These are phyloP conservation scores for Synanthedon andrenaeformis DNA, from an alignment of 2,888 invertebrate genomes.

Conservation along the genomic window DNA sequence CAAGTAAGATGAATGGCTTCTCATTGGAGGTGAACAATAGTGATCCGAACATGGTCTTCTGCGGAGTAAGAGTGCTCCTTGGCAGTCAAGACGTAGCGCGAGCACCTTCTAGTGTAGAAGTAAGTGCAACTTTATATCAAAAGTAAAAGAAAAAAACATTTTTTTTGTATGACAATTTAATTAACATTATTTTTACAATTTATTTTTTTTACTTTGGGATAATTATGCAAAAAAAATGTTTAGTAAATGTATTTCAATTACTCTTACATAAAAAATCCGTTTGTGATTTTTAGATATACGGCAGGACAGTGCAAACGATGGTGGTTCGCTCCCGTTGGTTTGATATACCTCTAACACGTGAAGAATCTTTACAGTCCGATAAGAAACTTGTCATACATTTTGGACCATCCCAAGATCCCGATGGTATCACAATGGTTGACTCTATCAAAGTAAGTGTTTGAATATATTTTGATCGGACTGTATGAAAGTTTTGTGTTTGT, in stretches of 20 bases:
- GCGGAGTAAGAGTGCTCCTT: slow-evolving; percentile 86
- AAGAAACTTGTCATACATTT: slow-evolving; percentile 88
- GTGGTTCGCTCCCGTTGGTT: slow-evolving; percentile 90
- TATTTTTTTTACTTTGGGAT: background rate
- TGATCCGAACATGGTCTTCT: slow-evolving; percentile 90
- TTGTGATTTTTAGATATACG: slow-evolving; percentile 67
- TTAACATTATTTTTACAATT: background rate
- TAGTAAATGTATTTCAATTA: too few relatives aligned
- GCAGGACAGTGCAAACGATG: slow-evolving; percentile 78
- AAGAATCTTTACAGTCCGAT: slow-evolving; percentile 92
- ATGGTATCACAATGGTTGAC: slow-evolving; percentile 92
- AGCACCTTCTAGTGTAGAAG: slow-evolving; percentile 82
- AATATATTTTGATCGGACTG: background rate
- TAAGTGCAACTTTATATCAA: slow-evolving; percentile 18
- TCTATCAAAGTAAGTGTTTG: slow-evolving; percentile 81
- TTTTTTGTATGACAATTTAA: too few relatives aligned
- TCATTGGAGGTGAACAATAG: slow-evolving; percentile 88
- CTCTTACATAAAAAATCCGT: too few relatives aligned
- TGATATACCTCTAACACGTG: slow-evolving; percentile 93
- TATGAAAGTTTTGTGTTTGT: background rate
- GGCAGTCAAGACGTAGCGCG: slow-evolving; percentile 86
- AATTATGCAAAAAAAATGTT: too few relatives aligned
- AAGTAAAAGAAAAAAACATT: background rate
- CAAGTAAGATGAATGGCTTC: slow-evolving; percentile 91
- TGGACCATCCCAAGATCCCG: slow-evolving; percentile 87